phyloP scores from a whole-genome alignment of 2,888 invertebrate species.

The Latheticus oryzae region DNA sequence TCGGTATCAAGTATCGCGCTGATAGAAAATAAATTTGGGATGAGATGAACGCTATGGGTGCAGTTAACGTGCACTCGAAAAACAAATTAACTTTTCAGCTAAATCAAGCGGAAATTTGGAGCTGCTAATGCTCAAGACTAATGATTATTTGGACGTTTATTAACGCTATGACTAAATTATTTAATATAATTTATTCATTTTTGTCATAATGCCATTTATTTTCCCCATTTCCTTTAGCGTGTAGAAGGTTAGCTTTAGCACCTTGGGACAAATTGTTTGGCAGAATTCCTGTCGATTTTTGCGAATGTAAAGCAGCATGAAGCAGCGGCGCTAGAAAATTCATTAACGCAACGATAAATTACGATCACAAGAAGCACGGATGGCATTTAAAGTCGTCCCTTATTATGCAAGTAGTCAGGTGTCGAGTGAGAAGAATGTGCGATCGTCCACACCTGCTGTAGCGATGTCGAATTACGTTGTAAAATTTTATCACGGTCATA shows the following conservation, averaged over 20 bases:
- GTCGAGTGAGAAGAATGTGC: conserved; percentile 36
- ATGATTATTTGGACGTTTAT: no score
- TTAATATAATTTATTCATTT: no score
- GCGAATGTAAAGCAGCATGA: conserved; percentile 37
- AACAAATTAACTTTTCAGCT: no score
- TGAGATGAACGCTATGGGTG: no score
- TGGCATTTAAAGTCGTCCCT: conserved; percentile 34
- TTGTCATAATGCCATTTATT: no score
- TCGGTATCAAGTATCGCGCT: conserved; percentile 51
- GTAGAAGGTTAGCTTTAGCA: neutral
- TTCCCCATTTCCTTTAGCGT: no score
- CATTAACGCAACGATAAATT: conserved; percentile 50
- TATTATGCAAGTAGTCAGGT: conserved; percentile 40
- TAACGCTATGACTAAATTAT: no score
- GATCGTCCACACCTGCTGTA: conserved; percentile 29
- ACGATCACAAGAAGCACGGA: conserved; percentile 33
- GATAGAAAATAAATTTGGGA: conserved; percentile 35
- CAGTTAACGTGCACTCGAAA: no score
- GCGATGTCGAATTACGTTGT: conserved; percentile 36
- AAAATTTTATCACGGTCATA: conserved; percentile 38
- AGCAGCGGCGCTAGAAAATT: conserved; percentile 42
- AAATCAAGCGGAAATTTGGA: no score
- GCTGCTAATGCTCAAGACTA: no score
- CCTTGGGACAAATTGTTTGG: conserved; percentile 13
- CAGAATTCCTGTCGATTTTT: conserved; percentile 27